Conservation (phyloP, 2,888 invertebrate genomes). For the Blera fallax region DNA sequence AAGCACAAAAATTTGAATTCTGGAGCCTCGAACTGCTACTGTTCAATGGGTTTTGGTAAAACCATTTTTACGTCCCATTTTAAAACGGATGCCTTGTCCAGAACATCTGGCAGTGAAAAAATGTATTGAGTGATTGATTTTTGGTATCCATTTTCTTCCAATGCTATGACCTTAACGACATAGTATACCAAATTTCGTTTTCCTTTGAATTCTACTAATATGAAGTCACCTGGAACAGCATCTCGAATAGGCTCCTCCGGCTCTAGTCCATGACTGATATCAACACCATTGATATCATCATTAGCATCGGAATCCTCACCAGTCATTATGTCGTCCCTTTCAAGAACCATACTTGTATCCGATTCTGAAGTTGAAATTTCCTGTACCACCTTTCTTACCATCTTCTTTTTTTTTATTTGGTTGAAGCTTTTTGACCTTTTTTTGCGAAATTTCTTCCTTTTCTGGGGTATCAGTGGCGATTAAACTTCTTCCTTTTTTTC, state of each 20-base stretch:
- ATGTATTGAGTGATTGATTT: background rate
- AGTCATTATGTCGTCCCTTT: slow-evolving; percentile 11
- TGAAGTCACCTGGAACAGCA: too few relatives aligned
- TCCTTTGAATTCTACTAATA: too few relatives aligned
- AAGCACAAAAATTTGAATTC: too few relatives aligned
- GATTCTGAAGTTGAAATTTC: slow-evolving; percentile 23
- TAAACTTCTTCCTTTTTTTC: slow-evolving; percentile 8
- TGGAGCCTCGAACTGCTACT: too few relatives aligned
- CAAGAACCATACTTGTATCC: slow-evolving; percentile 7
- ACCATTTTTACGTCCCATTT: slow-evolving; percentile 10
- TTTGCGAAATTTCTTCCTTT: slow-evolving; percentile 10
- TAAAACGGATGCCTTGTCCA: background rate
- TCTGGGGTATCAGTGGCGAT: slow-evolving; percentile 23
- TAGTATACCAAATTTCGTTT: too few relatives aligned
- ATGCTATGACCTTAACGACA: too few relatives aligned
- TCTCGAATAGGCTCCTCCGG: too few relatives aligned
- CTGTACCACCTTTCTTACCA: slow-evolving; percentile 9
- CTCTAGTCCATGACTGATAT: too few relatives aligned
- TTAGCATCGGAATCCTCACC: slow-evolving; percentile 9
- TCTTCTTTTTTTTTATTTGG: slow-evolving; percentile 5
- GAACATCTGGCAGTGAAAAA: background rate
- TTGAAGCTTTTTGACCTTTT: too few relatives aligned
- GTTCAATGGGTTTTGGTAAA: slow-evolving; percentile 1
- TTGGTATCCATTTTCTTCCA: too few relatives aligned
- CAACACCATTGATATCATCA: too few relatives aligned